Evolutionary conservation across 1,140 invertebrate species (phyloP), one percentile per base, ranked within the genome.

Genomic region (Zaprionus vittiger): DNA sequence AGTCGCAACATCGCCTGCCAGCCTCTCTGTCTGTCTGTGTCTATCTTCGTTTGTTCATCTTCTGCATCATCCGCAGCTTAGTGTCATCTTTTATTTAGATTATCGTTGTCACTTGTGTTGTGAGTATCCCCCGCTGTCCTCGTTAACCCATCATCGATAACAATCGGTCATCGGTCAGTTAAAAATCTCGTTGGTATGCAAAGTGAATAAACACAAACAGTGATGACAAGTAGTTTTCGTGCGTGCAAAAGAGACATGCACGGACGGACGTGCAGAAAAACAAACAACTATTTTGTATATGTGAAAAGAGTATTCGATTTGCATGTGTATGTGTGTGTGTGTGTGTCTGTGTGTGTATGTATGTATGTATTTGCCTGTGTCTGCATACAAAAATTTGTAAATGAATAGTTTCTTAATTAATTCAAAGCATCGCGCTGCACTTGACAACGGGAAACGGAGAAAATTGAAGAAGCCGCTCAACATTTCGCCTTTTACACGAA

Each of bases 401-500:
- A 60, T 68, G 65, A 89, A 80, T 90, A 79, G 68, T 84, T 81
- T 75, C 67, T 69, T 84, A 84, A 73, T 71, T 37, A 84, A 84
- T 71, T 81, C 67, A 77, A 76, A 62, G 70, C 63, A 76, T 65
- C 70, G 75, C 75, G 59, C 66, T 64, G 69, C 77, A 86, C 69
- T 85, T 67, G 77, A 82, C 61, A 78, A 75, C 55, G 60, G 64
- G 37, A 26, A 70, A 47, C 55, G 44, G 22, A 57, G 57, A 34
- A 68, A 49, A 66, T 17, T 52, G 60, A 54, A 60, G 61, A 66
- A 73, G 44, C 78, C 74, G 84, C 84, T 89, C 85, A 85, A 65
- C 57, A 80, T 81, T 89, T 89, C 84, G 84, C 84, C 84, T 73
- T 89, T 89, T 89, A 89, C 84, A 89, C 84, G 84, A 89, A 84